Evolutionary conservation across 2,113 vertebrate species (phyloP).

Genomic region (Melierax canorus): DNA sequence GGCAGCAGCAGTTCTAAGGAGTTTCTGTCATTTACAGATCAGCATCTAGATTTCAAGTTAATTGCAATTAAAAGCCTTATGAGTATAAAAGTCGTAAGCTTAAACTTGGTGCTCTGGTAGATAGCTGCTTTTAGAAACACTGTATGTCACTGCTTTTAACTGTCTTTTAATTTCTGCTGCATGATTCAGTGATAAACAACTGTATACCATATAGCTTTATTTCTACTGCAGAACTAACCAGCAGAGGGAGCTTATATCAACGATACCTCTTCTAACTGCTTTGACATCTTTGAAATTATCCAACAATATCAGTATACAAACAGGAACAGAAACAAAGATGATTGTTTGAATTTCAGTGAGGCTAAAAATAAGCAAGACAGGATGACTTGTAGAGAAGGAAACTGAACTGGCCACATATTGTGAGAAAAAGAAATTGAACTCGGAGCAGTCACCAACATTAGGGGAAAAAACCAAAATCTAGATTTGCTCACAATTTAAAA

Average conservation of each 20-base stretch:
- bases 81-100: not conserved
- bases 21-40: not conserved
- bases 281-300: not conserved
- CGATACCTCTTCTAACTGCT: not conserved
- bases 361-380: constrained; percentile 20
- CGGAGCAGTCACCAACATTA: not conserved
- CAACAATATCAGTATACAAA: not conserved
- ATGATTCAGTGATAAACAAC: not conserved
- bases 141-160: not conserved
- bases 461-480: rapidly evolving
- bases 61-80: not conserved
- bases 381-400: not conserved
- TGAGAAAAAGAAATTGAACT: not conserved
- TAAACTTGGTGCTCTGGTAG: not conserved
- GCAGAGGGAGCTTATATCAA: not conserved
- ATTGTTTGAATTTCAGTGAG: not conserved
- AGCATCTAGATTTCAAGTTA: not conserved
- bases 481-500: not conserved
- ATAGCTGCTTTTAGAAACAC: not conserved
- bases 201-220: not conserved
- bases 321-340: not conserved
- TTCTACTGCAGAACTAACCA: not conserved
- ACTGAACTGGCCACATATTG: not conserved
- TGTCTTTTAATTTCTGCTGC: not conserved
- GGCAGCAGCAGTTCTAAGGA: not conserved